phyloP scores from a whole-genome alignment of 2,113 vertebrate genomes.

The Istiophorus platypterus region DNA sequence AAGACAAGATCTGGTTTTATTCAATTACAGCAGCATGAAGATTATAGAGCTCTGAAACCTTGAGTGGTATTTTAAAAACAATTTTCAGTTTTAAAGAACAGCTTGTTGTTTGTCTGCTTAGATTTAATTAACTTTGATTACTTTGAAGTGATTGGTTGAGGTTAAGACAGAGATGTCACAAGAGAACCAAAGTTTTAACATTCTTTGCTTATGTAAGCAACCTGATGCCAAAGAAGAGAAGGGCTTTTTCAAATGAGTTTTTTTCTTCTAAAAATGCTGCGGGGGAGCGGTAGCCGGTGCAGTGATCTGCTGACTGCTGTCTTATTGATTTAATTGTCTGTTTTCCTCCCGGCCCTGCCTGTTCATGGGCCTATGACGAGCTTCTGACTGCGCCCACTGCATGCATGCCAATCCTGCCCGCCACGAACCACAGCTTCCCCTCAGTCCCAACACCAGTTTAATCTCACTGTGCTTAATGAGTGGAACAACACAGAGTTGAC shows the following conservation, averaged over 20 bases:
- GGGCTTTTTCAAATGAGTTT: constrained; percentile 30
- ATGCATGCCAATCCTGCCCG: constrained; percentile 52
- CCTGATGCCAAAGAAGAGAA: constrained; percentile 35
- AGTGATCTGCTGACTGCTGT: constrained; percentile 72
- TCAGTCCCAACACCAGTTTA: constrained; percentile 60
- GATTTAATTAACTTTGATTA: constrained; percentile 2
- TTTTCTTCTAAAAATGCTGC: constrained; percentile 27
- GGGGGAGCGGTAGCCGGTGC: constrained; percentile 28
- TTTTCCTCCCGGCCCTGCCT: constrained; percentile 56
- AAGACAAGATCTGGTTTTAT: constrained; percentile 9
- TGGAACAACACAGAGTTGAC: constrained; percentile 70
- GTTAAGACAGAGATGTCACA: background rate
- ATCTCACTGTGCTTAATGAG: constrained; percentile 73
- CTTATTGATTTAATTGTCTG: constrained; percentile 80
- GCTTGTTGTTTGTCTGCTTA: background rate
- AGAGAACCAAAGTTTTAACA: constrained; percentile 18
- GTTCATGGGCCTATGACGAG: constrained; percentile 59
- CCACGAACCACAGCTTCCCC: constrained; percentile 44
- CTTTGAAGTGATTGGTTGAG: background rate
- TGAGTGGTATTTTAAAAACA: background rate
- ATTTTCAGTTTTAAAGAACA: background rate
- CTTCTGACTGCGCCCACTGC: constrained; percentile 54
- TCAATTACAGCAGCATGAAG: constrained; percentile 17
- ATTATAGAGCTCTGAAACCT: background rate
- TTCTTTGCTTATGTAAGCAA: constrained; percentile 29